Evolutionary conservation across 2,888 invertebrate species (phyloP).

Genomic region (Tetranychus truncatus): DNA sequence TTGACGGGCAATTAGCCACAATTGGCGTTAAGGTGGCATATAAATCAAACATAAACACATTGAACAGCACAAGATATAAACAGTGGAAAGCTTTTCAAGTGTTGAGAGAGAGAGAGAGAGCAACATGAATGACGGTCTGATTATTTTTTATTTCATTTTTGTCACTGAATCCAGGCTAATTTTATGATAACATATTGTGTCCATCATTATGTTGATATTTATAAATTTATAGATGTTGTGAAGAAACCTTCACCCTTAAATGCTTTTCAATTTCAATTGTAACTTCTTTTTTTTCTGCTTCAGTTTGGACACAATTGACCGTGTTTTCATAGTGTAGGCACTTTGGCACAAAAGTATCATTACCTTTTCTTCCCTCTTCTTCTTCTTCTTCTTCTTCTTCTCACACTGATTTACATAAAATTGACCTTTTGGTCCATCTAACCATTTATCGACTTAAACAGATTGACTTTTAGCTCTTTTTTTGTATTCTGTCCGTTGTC

Average conservation of each 20-base stretch:
- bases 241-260: background rate
- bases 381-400: background rate
- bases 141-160: background rate
- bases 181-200: background rate
- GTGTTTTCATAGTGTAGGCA: background rate
- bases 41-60: background rate
- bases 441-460: background rate
- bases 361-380: background rate
- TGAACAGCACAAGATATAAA: too few relatives aligned
- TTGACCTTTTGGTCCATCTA: background rate
- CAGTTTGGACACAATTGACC: background rate
- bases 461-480: background rate
- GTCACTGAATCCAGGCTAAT: background rate
- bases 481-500: background rate
- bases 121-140: background rate
- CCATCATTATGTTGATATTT: background rate
- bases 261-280: too few relatives aligned
- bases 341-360: background rate
- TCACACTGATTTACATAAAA: background rate
- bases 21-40: background rate
- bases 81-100: too few relatives aligned
- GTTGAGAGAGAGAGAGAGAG: too few relatives aligned
- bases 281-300: background rate
- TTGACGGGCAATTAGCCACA: background rate
- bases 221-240: background rate